phyloP scores from a whole-genome alignment of 2,888 invertebrate species.

The Polietes domitor region DNA sequence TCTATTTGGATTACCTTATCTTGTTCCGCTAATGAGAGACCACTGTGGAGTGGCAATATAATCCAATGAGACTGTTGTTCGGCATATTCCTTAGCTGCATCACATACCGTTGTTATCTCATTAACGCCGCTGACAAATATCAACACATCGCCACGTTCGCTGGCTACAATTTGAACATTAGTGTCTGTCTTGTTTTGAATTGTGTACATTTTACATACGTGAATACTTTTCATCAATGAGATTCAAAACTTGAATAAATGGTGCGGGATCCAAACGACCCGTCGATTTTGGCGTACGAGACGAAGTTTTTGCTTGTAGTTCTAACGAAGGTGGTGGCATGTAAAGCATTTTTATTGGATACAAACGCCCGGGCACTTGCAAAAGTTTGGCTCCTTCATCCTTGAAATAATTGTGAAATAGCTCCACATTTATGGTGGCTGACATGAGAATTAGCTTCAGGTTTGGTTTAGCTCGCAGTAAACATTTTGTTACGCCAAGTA shows the following conservation, averaged over 20 bases:
- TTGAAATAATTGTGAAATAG: constrained; percentile 95
- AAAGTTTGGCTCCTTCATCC: constrained; percentile 89
- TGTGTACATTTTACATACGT: constrained; percentile 71
- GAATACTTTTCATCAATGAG: constrained; percentile 95
- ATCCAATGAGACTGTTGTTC: constrained; percentile 92
- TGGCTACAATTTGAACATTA: constrained; percentile 80
- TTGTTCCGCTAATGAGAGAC: constrained; percentile 95
- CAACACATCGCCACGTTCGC: constrained; percentile 95
- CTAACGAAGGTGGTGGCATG: constrained; percentile 84
- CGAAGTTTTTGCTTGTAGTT: constrained; percentile 82
- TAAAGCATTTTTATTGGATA: constrained; percentile 96
- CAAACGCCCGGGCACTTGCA: constrained; percentile 96
- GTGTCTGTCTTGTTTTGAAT: too few relatives aligned
- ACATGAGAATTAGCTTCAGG: constrained; percentile 97
- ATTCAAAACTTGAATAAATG: constrained; percentile 95
- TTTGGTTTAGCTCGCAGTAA: constrained; percentile 89
- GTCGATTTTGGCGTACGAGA: constrained; percentile 82
- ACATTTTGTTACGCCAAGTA: constrained; percentile 96
- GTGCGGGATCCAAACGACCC: constrained; percentile 93
- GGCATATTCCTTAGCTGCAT: constrained; percentile 92
- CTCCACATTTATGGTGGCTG: constrained; percentile 98
- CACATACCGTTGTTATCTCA: constrained; percentile 93
- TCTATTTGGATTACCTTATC: constrained; percentile 87
- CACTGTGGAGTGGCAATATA: constrained; percentile 94
- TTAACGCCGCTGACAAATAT: constrained; percentile 97